A percentile compares a stretch with the other conserved stretches of the same genome.
phyloP scores from a whole-genome alignment of 2,113 vertebrate genomes.

The Microtus montanus region DNA sequence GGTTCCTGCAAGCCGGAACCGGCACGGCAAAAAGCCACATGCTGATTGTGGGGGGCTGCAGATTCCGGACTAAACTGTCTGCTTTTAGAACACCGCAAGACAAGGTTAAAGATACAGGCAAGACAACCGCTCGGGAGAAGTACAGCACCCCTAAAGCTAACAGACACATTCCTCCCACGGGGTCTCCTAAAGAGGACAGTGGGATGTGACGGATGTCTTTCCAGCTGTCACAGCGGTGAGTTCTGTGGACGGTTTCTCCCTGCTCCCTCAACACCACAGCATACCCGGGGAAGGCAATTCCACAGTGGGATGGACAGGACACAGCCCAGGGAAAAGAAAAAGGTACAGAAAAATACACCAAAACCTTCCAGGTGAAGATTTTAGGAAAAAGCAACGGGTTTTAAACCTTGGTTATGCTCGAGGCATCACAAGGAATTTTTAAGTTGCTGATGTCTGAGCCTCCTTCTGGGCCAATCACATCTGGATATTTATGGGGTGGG shows the following conservation, averaged over 20 bases:
- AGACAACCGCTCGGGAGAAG: conserved; percentile 33
- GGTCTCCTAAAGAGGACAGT: conserved; percentile 38
- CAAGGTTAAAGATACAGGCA: conserved; percentile 48
- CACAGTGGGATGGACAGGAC: neutral
- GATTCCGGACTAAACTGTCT: neutral
- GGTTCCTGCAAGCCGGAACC: neutral
- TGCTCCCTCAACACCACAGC: neutral
- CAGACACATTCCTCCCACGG: conserved; percentile 54
- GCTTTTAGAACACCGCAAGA: conserved; percentile 47
- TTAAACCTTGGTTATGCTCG: neutral
- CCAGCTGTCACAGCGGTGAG: conserved; percentile 38
- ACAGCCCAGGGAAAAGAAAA: neutral
- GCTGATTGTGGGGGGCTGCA: neutral
- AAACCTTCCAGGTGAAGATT: neutral
- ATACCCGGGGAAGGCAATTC: neutral
- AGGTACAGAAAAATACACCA: neutral
- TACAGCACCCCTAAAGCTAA: conserved; percentile 43
- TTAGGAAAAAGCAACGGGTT: neutral
- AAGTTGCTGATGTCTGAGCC: neutral
- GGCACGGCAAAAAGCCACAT: neutral
- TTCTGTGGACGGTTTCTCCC: conserved; percentile 37
- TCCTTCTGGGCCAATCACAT: neutral
- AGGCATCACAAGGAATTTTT: neutral
- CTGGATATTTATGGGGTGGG: neutral
- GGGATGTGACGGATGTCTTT: conserved; percentile 35